These are phyloP conservation scores for Phyllotreta cruciferae DNA, from an alignment of 2,888 invertebrate genomes.

Conservation along the genomic window DNA sequence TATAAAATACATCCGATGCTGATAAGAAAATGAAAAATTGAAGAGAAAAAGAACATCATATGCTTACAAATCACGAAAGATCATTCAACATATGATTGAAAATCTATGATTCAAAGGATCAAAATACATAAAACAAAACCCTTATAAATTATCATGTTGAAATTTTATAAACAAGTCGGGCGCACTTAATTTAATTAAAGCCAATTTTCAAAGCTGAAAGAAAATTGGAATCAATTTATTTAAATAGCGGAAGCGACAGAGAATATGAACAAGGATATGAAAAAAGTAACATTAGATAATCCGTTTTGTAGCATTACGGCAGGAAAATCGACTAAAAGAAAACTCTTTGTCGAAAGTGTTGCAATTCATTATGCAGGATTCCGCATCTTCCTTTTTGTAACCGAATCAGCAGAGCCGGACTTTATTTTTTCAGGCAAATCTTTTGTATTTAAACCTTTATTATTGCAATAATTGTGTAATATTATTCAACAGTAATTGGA, in stretches of 20 bases:
- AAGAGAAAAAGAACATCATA: too few relatives aligned
- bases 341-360: slow-evolving; percentile 29
- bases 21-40: too few relatives aligned
- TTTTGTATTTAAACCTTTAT: background rate
- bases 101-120: too few relatives aligned
- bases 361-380: slow-evolving; percentile 38
- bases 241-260: slow-evolving; percentile 17
- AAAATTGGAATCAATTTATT: slow-evolving; percentile 12
- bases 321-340: slow-evolving; percentile 21
- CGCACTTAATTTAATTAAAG: too few relatives aligned
- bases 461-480: background rate
- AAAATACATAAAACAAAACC: too few relatives aligned
- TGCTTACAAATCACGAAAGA: too few relatives aligned
- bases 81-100: too few relatives aligned
- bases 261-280: slow-evolving; percentile 14
- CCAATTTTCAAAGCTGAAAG: too few relatives aligned
- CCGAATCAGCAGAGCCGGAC: slow-evolving; percentile 1
- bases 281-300: slow-evolving; percentile 32
- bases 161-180: too few relatives aligned
- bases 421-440: slow-evolving; percentile 1
- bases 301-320: slow-evolving; percentile 30
- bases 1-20: too few relatives aligned
- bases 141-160: too few relatives aligned
- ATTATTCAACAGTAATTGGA: too few relatives aligned
- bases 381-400: slow-evolving; percentile 26